Percentiles rank a stretch among this genome's conserved stretches.
Evolutionary conservation across 2,888 invertebrate species (phyloP).

Genomic region (Hemistola chrysoprasaria): DNA sequence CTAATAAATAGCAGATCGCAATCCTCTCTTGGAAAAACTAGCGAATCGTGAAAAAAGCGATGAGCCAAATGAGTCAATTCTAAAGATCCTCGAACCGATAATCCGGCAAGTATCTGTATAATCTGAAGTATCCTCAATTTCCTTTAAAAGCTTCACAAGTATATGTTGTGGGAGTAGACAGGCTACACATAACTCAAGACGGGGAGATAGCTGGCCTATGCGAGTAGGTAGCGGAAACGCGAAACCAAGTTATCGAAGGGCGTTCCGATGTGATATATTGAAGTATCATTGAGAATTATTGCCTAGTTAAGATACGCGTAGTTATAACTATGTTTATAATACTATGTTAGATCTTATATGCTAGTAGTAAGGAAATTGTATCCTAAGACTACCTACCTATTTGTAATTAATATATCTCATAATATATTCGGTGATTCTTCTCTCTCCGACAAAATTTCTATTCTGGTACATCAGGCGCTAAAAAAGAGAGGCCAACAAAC

Average conservation of each 20-base stretch:
- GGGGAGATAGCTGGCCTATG: slow-evolving; percentile 10
- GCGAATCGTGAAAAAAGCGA: not conserved
- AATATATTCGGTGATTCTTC: too few species aligned
- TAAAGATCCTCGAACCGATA: slow-evolving; percentile 1
- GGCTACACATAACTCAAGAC: slow-evolving; percentile 18
- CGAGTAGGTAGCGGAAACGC: slow-evolving; percentile 34
- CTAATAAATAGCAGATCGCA: too few species aligned
- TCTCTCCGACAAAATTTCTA: too few species aligned
- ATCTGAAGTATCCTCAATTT: too few species aligned
- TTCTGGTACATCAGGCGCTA: too few species aligned
- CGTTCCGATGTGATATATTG: slow-evolving; percentile 65
- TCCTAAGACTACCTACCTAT: too few species aligned
- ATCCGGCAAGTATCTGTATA: slow-evolving; percentile 3
- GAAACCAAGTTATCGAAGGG: slow-evolving; percentile 63
- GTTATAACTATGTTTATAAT: too few species aligned
- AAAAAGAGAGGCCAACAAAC: too few species aligned
- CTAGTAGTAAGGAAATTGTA: too few species aligned
- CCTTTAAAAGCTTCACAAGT: slow-evolving; percentile 14
- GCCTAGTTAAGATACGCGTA: slow-evolving; percentile 46
- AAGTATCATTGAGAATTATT: slow-evolving; percentile 64
- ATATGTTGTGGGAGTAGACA: slow-evolving; percentile 9
- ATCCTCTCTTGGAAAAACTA: not conserved
- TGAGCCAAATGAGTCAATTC: not conserved
- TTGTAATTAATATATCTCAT: too few species aligned
- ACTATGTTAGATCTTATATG: slow-evolving; percentile 47